Conservation (phyloP, 2,797 vertebrate species). For the Pangasius sanitwongsei region DNA sequence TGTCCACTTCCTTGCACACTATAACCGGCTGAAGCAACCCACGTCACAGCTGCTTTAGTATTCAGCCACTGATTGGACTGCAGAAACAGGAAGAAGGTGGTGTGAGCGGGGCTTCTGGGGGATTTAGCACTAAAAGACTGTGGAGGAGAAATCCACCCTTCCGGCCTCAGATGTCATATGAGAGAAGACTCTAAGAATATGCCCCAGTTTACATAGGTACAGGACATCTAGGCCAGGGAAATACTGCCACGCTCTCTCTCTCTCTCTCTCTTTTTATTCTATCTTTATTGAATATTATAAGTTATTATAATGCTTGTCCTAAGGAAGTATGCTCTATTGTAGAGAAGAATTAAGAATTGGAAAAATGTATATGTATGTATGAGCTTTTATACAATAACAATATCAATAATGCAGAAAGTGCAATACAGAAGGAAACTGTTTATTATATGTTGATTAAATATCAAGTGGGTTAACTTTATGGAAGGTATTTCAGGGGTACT, state of each 20-base stretch:
- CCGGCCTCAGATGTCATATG: conserved; percentile 63
- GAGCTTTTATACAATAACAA: conserved; percentile 74
- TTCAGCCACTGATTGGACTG: conserved; percentile 73
- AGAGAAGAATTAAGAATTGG: conserved; percentile 69
- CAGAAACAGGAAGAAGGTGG: conserved; percentile 67
- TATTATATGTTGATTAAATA: conserved; percentile 66
- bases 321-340: conserved; percentile 68
- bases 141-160: conserved; percentile 62
- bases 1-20: conserved; percentile 50
- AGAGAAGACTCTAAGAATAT: conserved; percentile 63
- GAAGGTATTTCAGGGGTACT: conserved; percentile 72
- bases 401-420: conserved; percentile 81
- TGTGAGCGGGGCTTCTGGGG: conserved; percentile 50
- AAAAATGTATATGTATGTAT: conserved; percentile 65
- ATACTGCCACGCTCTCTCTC: conserved; percentile 40
- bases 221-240: conserved; percentile 43
- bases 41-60: conserved; percentile 55
- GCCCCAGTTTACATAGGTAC: conserved; percentile 55
- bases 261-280: conserved; percentile 30
- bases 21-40: conserved; percentile 61
- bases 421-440: conserved; percentile 73
- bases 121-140: conserved; percentile 74
- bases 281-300: conserved; percentile 67
- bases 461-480: conserved; percentile 62
- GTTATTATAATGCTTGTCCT: conserved; percentile 78